phyloP scores from a whole-genome alignment of 2,113 vertebrate genomes.

The Xenotilapia leptura region DNA sequence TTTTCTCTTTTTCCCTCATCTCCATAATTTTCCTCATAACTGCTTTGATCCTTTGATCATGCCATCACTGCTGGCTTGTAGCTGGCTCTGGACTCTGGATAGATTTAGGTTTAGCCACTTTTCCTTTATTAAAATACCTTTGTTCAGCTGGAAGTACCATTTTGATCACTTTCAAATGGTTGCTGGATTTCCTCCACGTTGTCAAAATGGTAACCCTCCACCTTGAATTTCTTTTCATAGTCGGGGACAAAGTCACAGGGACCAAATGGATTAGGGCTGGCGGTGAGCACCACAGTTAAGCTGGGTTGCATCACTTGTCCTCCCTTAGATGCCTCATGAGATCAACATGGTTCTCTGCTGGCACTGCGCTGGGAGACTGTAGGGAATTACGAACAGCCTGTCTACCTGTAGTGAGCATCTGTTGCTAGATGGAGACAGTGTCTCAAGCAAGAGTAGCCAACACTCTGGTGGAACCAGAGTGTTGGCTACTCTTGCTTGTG shows the following conservation, averaged over 20 bases:
- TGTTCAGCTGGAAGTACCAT: background rate
- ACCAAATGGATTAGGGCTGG: background rate
- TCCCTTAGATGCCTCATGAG: background rate
- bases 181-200: background rate
- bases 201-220: background rate
- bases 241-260: background rate
- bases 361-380: background rate
- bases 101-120: background rate
- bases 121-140: background rate
- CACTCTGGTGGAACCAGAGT: accelerated
- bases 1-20: background rate
- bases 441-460: background rate
- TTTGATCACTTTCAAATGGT: background rate
- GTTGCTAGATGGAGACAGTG: background rate
- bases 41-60: background rate
- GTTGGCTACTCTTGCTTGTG: background rate
- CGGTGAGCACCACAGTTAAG: background rate
- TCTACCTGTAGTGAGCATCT: background rate
- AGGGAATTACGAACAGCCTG: background rate
- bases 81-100: background rate
- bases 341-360: background rate
- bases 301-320: background rate
- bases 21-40: background rate
- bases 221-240: background rate
- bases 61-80: background rate